Conservation (phyloP, 2,113 vertebrate species). For the Pimephales promelas region DNA sequence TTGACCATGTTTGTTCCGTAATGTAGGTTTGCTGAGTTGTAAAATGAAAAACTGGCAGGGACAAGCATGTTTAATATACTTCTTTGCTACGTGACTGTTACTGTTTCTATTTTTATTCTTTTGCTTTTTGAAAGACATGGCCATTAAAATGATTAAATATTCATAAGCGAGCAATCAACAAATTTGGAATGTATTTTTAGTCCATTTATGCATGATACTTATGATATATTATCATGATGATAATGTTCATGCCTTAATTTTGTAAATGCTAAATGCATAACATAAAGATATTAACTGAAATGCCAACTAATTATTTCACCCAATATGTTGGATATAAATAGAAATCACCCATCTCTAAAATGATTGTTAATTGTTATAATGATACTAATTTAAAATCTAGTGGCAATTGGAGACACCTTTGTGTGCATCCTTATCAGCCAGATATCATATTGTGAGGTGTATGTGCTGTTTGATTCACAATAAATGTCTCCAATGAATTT, state of each 20-base stretch:
- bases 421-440: background rate
- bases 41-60: background rate
- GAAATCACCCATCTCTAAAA: background rate
- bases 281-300: conserved; percentile 5
- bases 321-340: background rate
- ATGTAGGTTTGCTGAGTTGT: conserved; percentile 15
- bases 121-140: background rate
- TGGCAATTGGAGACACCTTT: background rate
- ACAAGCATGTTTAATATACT: conserved; percentile 1
- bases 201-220: background rate
- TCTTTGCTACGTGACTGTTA: background rate
- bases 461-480: background rate
- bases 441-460: background rate
- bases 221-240: too few species aligned
- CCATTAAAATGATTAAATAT: background rate
- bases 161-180: background rate
- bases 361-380: background rate
- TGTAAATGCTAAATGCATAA: background rate
- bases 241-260: background rate
- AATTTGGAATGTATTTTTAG: background rate
- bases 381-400: background rate
- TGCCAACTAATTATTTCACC: background rate
- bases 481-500: background rate
- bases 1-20: conserved; percentile 4
- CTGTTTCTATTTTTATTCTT: conserved; percentile 24